Percentiles rank a stretch among this genome's conserved stretches.
Evolutionary conservation across 2,797 vertebrate species (phyloP).

Genomic region (Melanotaenia parkinsoni): DNA sequence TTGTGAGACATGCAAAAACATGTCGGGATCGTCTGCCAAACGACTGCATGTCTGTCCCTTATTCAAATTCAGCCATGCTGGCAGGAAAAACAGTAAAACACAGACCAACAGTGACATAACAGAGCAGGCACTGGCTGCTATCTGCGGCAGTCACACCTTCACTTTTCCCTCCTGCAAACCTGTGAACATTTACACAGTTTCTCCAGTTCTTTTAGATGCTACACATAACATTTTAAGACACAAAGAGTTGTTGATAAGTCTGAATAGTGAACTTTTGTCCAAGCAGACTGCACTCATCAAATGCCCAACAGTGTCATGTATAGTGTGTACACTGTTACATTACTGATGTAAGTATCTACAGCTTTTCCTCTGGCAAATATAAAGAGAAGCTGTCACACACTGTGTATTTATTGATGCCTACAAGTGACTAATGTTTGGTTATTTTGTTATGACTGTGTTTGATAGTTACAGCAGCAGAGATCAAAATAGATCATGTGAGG

Average conservation of each 20-base stretch:
- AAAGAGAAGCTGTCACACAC: slow-evolving; percentile 1
- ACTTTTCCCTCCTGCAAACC: slow-evolving; percentile 7
- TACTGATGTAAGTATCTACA: neutral
- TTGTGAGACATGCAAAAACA: slow-evolving; percentile 36
- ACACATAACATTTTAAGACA: neutral
- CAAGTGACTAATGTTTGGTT: slow-evolving; percentile 36
- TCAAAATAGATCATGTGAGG: slow-evolving; percentile 34
- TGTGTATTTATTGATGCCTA: neutral
- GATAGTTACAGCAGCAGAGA: slow-evolving; percentile 31
- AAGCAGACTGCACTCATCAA: neutral
- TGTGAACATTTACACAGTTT: neutral
- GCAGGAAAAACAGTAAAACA: slow-evolving; percentile 23
- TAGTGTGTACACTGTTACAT: neutral
- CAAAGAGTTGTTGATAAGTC: neutral
- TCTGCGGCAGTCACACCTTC: slow-evolving; percentile 24
- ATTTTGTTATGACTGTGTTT: slow-evolving; percentile 39
- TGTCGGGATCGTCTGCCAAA: slow-evolving; percentile 11
- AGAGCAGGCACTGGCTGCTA: slow-evolving; percentile 26
- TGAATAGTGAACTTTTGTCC: neutral
- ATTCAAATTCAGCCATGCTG: slow-evolving; percentile 55
- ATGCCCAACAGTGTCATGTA: no score
- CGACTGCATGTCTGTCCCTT: slow-evolving; percentile 32
- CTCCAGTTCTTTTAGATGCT: slow-evolving; percentile 1
- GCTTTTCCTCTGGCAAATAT: slow-evolving; percentile 5
- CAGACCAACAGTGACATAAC: slow-evolving; percentile 44